These are phyloP conservation scores for Chrysoperla carnea DNA, from an alignment of 1,140 invertebrate species.

Conservation along the genomic window DNA sequence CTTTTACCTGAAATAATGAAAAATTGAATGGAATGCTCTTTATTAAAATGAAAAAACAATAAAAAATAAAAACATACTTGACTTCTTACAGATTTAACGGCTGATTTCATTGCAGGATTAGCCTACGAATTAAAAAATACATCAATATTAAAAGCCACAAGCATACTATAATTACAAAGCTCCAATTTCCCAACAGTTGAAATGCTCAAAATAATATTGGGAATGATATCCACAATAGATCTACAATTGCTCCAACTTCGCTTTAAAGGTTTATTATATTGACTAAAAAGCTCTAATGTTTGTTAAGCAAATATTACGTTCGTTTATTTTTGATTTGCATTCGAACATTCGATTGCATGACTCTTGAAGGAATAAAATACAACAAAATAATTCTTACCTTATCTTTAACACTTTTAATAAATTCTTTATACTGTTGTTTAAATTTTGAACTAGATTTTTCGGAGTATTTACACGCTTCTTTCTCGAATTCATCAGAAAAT, in stretches of 20 bases:
- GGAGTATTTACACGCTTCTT: constrained; percentile 70
- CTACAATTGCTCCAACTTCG: too few relatives aligned
- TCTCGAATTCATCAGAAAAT: constrained; percentile 88
- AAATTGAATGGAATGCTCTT: neutral
- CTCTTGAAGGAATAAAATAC: too few relatives aligned
- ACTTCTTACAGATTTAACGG: constrained; percentile 57
- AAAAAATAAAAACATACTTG: constrained; percentile 5
- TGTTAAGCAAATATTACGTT: too few relatives aligned
- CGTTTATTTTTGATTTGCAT: too few relatives aligned
- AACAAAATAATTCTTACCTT: constrained; percentile 35
- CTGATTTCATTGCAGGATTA: constrained; percentile 65
- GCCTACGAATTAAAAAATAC: constrained; percentile 38
- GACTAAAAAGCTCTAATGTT: too few relatives aligned
- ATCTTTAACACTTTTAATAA: constrained; percentile 59
- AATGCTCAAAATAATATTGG: too few relatives aligned
- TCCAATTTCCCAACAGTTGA: too few relatives aligned
- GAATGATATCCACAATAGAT: too few relatives aligned
- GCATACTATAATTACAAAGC: too few relatives aligned
- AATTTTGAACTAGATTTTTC: constrained; percentile 64
- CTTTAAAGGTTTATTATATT: too few relatives aligned
- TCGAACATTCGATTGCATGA: too few relatives aligned
- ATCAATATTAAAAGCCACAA: neutral
- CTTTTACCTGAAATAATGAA: constrained; percentile 40
- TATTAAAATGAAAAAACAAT: neutral
- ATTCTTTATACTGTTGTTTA: constrained; percentile 62